A percentile compares a stretch with the other conserved stretches of the same genome.
Conservation (phyloP, 1,140 invertebrate species). For the Leguminivora glycinivorella region DNA sequence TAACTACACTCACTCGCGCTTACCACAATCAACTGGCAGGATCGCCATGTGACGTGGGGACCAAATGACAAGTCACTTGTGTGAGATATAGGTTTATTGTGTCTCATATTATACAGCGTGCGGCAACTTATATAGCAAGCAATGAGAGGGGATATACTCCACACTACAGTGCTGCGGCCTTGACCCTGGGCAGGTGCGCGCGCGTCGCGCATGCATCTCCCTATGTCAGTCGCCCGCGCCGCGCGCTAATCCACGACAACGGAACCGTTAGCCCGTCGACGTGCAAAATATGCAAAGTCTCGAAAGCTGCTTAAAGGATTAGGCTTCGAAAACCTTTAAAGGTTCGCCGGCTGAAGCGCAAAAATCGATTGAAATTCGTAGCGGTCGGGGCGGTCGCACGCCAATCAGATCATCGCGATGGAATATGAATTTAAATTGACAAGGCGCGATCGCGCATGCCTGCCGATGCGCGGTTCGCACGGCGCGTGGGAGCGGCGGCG, state of each 20-base stretch:
- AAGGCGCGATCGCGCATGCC: conserved; percentile 7
- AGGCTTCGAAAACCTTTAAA: conserved; percentile 8
- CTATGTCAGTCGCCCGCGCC: conserved; percentile 51
- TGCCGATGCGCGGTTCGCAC: conserved; percentile 14
- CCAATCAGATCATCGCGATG: conserved; percentile 22
- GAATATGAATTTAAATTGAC: conserved; percentile 14
- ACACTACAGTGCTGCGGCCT: background rate
- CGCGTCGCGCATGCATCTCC: conserved; percentile 51
- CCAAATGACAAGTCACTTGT: too few relatives aligned
- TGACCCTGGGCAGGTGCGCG: conserved; percentile 39
- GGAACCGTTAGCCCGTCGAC: conserved; percentile 38
- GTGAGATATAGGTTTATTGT: too few relatives aligned
- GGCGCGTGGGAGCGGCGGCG: conserved; percentile 20
- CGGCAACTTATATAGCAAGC: too few relatives aligned
- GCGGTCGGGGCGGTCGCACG: background rate
- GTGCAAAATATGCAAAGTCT: conserved; percentile 13
- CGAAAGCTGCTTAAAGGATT: conserved; percentile 10
- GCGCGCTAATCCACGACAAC: conserved; percentile 29
- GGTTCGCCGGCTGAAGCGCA: background rate
- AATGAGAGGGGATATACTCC: too few relatives aligned
- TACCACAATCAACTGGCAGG: too few relatives aligned
- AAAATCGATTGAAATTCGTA: conserved; percentile 15
- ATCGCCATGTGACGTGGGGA: too few relatives aligned
- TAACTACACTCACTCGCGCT: too few relatives aligned
- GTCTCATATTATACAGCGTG: too few relatives aligned